These are phyloP conservation scores for Akabosia matsudoensis DNA, from an alignment of 1,140 invertebrate genomes.

Conservation along the genomic window DNA sequence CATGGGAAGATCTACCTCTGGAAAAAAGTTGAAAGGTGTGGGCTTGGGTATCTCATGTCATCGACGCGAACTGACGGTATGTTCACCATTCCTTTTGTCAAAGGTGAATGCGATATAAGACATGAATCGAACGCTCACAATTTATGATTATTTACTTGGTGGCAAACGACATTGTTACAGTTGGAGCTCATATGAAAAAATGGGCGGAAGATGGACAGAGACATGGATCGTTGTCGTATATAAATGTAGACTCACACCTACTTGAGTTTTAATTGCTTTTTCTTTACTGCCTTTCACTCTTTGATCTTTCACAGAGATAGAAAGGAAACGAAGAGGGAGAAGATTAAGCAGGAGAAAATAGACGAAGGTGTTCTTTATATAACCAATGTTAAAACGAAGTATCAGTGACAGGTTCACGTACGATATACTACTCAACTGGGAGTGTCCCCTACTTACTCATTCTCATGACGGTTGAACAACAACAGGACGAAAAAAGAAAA, in stretches of 20 bases:
- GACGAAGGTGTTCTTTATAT: not conserved
- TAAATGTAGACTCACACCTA: conserved; percentile 9
- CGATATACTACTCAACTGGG: not conserved
- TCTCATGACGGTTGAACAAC: not conserved
- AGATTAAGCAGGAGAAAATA: not conserved
- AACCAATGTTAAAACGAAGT: too few relatives aligned
- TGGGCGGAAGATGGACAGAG: not conserved
- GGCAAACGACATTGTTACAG: not conserved
- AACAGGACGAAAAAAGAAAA: not conserved
- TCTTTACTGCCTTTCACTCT: not conserved
- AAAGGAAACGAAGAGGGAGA: not conserved
- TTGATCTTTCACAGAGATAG: conserved; percentile 11
- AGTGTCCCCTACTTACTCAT: not conserved
- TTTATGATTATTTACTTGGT: not conserved
- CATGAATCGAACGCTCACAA: too few relatives aligned
- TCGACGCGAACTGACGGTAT: too few relatives aligned
- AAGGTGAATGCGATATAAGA: too few relatives aligned
- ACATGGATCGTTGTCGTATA: conserved; percentile 2
- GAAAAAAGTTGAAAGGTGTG: too few relatives aligned
- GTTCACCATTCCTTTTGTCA: too few relatives aligned
- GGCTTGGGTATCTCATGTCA: too few relatives aligned
- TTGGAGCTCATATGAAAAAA: not conserved
- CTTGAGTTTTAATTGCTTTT: conserved; percentile 25
- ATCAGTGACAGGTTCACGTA: conserved; percentile 9
- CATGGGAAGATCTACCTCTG: too few relatives aligned